Conservation (phyloP, 53 echinoderm and acorn worm species). For the Pentamera pediparva region DNA sequence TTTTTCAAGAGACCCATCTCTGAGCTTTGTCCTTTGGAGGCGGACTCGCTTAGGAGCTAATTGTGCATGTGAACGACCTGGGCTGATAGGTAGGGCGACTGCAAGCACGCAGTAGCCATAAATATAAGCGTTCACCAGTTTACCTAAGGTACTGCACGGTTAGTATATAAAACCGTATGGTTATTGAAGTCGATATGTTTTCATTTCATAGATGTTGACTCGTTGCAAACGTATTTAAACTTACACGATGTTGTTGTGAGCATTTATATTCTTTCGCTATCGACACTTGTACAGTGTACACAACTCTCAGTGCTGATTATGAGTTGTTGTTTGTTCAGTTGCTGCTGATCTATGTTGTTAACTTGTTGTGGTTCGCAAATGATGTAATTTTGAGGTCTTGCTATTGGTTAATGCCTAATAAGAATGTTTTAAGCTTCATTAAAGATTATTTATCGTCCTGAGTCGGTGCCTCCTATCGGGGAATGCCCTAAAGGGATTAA, state of each 20-base stretch:
- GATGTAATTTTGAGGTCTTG: background rate
- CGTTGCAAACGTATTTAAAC: no score
- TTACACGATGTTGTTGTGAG: no score
- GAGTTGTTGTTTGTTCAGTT: background rate
- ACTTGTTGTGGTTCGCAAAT: background rate
- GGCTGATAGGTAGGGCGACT: background rate
- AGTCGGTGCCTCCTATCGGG: background rate
- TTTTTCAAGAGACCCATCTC: slow-evolving; percentile 40
- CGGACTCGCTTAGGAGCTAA: background rate
- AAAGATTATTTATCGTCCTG: no score
- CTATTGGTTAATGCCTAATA: background rate
- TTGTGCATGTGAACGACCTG: no score
- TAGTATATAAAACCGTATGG: no score
- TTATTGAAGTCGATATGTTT: no score
- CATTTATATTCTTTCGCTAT: no score
- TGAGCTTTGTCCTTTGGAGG: slow-evolving; percentile 42
- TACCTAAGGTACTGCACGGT: background rate
- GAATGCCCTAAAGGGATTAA: slow-evolving; percentile 1
- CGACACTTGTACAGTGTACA: no score
- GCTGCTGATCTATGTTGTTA: background rate
- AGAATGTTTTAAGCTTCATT: background rate
- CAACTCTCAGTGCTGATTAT: background rate
- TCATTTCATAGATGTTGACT: no score
- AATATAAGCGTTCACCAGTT: background rate
- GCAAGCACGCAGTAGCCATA: background rate